Base-by-base conservation (phyloP, 2,888 invertebrate species). In the Pterostichus niger region DNA sequence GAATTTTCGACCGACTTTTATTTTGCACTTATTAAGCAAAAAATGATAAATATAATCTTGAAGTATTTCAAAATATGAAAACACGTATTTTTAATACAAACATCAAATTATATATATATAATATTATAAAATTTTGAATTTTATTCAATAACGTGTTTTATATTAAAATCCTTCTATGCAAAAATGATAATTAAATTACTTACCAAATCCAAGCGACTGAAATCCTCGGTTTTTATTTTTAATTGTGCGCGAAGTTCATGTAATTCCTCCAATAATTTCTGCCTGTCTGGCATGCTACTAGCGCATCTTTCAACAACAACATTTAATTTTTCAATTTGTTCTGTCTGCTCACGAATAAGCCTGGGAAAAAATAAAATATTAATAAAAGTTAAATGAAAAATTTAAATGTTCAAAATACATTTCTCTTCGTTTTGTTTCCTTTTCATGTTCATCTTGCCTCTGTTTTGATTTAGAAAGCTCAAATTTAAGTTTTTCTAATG, bases 301-400 rank as follows among this genome's bases (percentile, higher is more conserved):
- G 73, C 71, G 35, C 81, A 81, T 24, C 71, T 68, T 56, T 71
- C 81, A 17, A 81, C 71, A n/a, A 81, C 81, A 35, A 71, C 71
- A 54, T 73, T 81, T 71, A 81, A 71, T 24, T 81, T 81, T 73
- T 54, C 73, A 44, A 81, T 81, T 33, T 81, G 71, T 52, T 71
- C 81, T 2, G 81, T 33, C 59, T 81, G 81, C 9, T 81, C 81
- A 54, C 54, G 56, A 40, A 81, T 68, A 24, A 81, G 44, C 46
- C 78, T 78, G 9, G 13, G 54, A 56, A 9, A 9, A 56, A 56
- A 77, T 15, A 54, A 77, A 56, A 24, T 56, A 44, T 59, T 52
- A 31, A 52, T 52, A 31, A 15, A 73, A 9, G n/a, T 33, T 6
- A 46, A 46, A 46, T 10, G 4, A 10, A 64, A 68, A 11, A 49